Percentiles rank a stretch among this genome's conserved stretches.
phyloP scores from a whole-genome alignment of 2,797 vertebrate genomes.

The Ceyx erithaca region DNA sequence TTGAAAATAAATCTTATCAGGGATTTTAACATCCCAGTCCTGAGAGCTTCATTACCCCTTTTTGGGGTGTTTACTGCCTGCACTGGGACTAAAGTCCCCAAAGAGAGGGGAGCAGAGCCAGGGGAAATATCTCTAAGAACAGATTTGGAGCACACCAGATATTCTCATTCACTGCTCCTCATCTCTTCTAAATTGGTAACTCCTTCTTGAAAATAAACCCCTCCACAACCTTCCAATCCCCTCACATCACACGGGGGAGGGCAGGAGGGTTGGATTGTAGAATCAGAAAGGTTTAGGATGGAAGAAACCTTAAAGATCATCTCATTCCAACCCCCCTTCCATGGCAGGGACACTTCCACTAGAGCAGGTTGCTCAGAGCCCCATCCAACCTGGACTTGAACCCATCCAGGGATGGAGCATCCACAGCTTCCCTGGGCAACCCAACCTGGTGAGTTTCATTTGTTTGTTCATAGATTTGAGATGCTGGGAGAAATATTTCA shows the following conservation, averaged over 20 bases:
- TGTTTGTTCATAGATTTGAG: background rate
- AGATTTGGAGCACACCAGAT: background rate
- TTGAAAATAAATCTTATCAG: slow-evolving; percentile 7
- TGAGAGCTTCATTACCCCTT: slow-evolving; percentile 1
- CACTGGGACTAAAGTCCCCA: background rate
- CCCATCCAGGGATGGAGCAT: background rate
- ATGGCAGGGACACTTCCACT: background rate
- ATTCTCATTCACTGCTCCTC: background rate
- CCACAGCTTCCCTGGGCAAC: background rate
- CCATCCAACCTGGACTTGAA: background rate
- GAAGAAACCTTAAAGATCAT: background rate
- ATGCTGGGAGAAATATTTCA: background rate
- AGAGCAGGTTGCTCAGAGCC: background rate
- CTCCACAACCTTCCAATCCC: background rate
- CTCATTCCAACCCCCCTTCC: background rate
- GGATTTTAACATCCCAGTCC: slow-evolving; percentile 3
- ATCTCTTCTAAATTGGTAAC: background rate
- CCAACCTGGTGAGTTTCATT: background rate
- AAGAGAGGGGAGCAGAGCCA: background rate
- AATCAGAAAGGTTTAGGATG: background rate
- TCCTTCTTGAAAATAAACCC: background rate
- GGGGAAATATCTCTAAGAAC: slow-evolving; percentile 2
- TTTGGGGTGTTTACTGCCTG: slow-evolving; percentile 42
- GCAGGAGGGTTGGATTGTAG: background rate
- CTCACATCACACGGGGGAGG: background rate